Percentiles rank a stretch among this genome's conserved stretches.
These are phyloP conservation scores for Etheostoma spectabile DNA, from an alignment of 2,113 vertebrate genomes.

Conservation along the genomic window DNA sequence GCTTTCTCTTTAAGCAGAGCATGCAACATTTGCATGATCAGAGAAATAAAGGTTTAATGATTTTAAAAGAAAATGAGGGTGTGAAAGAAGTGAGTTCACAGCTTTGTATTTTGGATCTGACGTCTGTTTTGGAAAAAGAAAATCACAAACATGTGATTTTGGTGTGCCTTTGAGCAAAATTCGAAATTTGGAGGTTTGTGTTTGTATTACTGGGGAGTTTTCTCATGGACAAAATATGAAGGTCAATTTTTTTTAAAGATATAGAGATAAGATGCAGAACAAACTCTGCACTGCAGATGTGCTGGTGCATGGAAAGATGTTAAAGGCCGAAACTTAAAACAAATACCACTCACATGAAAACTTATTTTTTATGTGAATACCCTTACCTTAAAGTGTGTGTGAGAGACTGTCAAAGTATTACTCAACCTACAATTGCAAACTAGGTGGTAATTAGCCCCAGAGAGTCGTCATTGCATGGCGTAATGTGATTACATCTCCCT, in stretches of 20 bases:
- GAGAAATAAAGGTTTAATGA: not conserved
- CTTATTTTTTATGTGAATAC: not conserved
- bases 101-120: not conserved
- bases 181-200: not conserved
- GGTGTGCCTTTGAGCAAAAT: not conserved
- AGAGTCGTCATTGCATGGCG: constrained; percentile 67
- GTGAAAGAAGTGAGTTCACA: not conserved
- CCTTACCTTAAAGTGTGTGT: constrained; percentile 15
- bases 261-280: not conserved
- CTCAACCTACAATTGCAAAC: constrained; percentile 40
- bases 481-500: constrained; percentile 83
- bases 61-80: not conserved
- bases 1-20: not conserved
- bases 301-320: not conserved
- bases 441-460: constrained; percentile 68
- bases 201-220: not conserved
- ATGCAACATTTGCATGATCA: not conserved
- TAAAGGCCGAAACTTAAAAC: constrained; percentile 14
- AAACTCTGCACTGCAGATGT: constrained; percentile 18
- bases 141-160: not conserved
- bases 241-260: not conserved
- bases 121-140: not conserved
- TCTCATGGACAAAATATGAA: not conserved
- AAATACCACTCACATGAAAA: constrained; percentile 19
- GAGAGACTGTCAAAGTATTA: constrained; percentile 26